These are phyloP conservation scores for Ophion ellenae DNA, from an alignment of 2,888 invertebrate genomes.

Conservation along the genomic window DNA sequence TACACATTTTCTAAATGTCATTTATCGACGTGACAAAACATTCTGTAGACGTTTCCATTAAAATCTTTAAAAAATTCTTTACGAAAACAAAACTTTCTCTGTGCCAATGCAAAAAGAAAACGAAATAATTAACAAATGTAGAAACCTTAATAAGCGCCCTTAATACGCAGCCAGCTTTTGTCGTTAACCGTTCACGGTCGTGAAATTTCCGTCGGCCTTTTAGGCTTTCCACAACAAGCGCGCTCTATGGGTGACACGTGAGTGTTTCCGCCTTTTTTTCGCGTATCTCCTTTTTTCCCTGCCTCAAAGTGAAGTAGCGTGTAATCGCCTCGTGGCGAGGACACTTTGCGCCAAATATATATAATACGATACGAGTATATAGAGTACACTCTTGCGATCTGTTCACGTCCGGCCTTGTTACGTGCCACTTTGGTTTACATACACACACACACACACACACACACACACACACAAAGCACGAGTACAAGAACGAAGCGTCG, in stretches of 20 bases:
- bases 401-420: slow-evolving; percentile 64
- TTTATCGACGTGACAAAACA: too few species aligned
- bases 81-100: too few species aligned
- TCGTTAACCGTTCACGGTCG: too few species aligned
- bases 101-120: too few species aligned
- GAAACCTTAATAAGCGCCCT: too few species aligned
- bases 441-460: background rate
- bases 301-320: slow-evolving; percentile 18
- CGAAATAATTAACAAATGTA: too few species aligned
- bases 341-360: background rate
- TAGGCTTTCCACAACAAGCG: slow-evolving; percentile 5
- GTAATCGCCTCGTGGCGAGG: slow-evolving; percentile 28
- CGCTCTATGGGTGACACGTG: slow-evolving; percentile 11
- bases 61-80: too few species aligned
- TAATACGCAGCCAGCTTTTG: too few species aligned
- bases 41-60: too few species aligned
- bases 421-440: slow-evolving; percentile 36
- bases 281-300: slow-evolving; percentile 9
- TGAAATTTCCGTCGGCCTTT: slow-evolving; percentile 23
- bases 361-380: background rate
- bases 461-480: background rate
- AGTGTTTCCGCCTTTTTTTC: slow-evolving; percentile 1
- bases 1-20: too few species aligned
- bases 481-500: slow-evolving; percentile 33
- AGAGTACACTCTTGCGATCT: slow-evolving; percentile 46